Conservation (phyloP, 2,113 vertebrate genomes). For the Nycticorax nycticorax region DNA sequence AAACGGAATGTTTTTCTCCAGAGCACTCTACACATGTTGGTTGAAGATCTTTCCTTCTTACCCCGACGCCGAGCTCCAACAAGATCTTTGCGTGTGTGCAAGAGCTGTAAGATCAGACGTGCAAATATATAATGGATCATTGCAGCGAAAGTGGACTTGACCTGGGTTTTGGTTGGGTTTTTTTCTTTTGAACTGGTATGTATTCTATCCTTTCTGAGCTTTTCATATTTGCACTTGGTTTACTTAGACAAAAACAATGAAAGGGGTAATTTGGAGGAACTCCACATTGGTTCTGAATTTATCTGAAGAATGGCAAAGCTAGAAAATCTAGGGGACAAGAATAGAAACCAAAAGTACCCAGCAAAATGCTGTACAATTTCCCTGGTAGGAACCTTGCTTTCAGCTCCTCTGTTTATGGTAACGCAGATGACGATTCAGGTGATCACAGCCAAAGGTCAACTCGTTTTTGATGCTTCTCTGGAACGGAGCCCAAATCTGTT, state of each 20-base stretch:
- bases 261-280: not conserved
- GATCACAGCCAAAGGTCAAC: not conserved
- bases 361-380: not conserved
- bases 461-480: not conserved
- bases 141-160: not conserved
- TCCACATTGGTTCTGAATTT: not conserved
- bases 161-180: not conserved
- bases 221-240: not conserved
- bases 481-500: not conserved
- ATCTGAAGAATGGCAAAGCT: not conserved
- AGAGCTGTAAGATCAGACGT: not conserved
- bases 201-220: not conserved
- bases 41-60: not conserved
- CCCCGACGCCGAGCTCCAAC: rapidly evolving
- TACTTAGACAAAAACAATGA: not conserved
- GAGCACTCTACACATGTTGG: not conserved
- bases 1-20: not conserved
- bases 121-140: not conserved
- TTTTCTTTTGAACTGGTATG: not conserved
- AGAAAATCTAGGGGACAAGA: not conserved
- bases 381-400: not conserved
- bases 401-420: not conserved
- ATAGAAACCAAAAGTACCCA: not conserved
- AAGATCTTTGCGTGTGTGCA: not conserved
- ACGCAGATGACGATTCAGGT: not conserved